A percentile compares a stretch with the other conserved stretches of the same genome.
Conservation (phyloP, 2,797 vertebrate species). For the Chromobotia macracanthus region DNA sequence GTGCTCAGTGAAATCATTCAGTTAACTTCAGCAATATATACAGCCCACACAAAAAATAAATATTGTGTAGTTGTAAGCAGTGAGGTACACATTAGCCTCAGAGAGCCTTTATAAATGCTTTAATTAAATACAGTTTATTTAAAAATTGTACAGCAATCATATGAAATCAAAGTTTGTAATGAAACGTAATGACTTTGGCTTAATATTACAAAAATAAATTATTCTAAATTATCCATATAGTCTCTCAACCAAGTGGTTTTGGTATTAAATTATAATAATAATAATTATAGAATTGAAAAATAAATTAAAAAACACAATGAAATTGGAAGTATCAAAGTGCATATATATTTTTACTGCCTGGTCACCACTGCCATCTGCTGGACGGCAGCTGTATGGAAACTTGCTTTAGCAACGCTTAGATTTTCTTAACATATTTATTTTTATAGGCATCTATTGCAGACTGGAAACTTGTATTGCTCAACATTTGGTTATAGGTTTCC, state of each 20-base stretch:
- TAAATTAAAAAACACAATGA: background rate
- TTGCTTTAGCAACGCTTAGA: no score
- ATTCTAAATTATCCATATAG: background rate
- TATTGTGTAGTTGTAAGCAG: no score
- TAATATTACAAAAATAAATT: background rate
- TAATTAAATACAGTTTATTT: no score
- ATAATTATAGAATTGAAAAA: background rate
- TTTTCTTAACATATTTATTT: no score
- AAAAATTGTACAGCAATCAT: no score
- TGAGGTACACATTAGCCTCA: no score
- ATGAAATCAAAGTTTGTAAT: no score
- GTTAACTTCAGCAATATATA: no score
- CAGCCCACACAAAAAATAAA: no score
- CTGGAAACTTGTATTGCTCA: no score
- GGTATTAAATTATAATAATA: background rate
- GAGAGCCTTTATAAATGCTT: no score
- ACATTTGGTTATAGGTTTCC: background rate
- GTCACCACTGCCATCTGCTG: slow-evolving; percentile 48
- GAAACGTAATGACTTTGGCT: background rate
- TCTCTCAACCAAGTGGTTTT: background rate
- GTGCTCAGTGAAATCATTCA: no score
- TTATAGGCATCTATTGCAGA: background rate
- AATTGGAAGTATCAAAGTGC: background rate
- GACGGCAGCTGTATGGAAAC: background rate
- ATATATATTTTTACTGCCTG: background rate